Conservation (phyloP, 2,113 vertebrate genomes). For the Callorhinus ursinus region DNA sequence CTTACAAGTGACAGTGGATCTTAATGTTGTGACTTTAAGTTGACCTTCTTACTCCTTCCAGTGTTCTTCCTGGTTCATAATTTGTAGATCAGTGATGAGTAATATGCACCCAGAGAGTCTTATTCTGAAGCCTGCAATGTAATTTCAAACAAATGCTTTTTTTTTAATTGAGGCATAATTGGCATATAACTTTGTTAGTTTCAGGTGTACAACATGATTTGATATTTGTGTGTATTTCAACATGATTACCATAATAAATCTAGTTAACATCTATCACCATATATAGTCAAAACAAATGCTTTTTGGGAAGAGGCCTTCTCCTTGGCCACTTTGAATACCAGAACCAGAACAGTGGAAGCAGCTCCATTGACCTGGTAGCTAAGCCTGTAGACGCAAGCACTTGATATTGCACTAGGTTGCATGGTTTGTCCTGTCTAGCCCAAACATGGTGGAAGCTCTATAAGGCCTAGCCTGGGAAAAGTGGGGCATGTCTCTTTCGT, state of each 20-base stretch:
- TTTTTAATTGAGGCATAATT: neutral
- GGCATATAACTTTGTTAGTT: neutral
- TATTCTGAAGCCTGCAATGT: neutral
- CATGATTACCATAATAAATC: neutral
- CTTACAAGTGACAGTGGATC: neutral
- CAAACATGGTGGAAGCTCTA: neutral
- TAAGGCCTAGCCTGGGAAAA: neutral
- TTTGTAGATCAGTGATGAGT: neutral
- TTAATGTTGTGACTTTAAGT: constrained; percentile 15
- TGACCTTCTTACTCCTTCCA: neutral
- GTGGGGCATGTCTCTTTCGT: neutral
- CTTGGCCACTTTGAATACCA: neutral
- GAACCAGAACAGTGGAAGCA: neutral
- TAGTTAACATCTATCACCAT: neutral
- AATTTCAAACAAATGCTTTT: neutral
- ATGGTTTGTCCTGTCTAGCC: neutral
- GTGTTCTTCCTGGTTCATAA: neutral
- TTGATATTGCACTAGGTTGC: neutral
- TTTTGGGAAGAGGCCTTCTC: neutral
- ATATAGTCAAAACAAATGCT: neutral
- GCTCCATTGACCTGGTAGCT: neutral
- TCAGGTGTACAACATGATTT: neutral
- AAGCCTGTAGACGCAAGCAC: neutral
- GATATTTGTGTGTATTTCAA: neutral
- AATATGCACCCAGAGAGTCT: neutral